Evolutionary conservation across 2,888 invertebrate species (phyloP).

Genomic region (Bugula neritina): DNA sequence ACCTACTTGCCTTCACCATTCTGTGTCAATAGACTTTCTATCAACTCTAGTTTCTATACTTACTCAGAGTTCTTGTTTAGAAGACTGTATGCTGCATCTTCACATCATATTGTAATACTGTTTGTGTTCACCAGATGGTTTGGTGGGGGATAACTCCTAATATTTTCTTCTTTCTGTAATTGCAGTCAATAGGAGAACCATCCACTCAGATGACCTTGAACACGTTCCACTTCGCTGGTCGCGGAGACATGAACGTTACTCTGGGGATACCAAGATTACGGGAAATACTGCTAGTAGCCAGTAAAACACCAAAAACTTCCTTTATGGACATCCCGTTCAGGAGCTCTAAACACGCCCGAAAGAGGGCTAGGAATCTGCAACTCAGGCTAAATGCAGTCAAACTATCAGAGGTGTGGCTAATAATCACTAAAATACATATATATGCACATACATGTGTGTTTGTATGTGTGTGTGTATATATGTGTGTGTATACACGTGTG

Average conservation of each 20-base stretch:
- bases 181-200: conserved; percentile 89
- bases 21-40: too few relatives aligned
- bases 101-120: too few relatives aligned
- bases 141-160: too few relatives aligned
- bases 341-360: conserved; percentile 44
- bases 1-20: too few relatives aligned
- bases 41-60: too few relatives aligned
- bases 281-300: conserved; percentile 92
- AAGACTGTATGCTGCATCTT: too few relatives aligned
- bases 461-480: too few relatives aligned
- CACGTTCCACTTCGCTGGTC: conserved; percentile 98
- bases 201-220: conserved; percentile 99
- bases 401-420: conserved; percentile 66
- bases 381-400: conserved; percentile 71
- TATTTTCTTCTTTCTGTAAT: too few relatives aligned
- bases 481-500: too few relatives aligned
- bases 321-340: conserved; percentile 87
- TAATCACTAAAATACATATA: conserved; percentile 30
- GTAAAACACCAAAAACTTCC: conserved; percentile 87
- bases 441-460: too few relatives aligned
- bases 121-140: too few relatives aligned
- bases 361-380: conserved; percentile 65
- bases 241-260: conserved; percentile 99
- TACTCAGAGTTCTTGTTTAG: too few relatives aligned
- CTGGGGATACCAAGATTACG: conserved; percentile 94